Evolutionary conservation across 1,140 invertebrate genomes (phyloP), one percentile per base, ranked within the genome.

Genomic region (Apis dorsata): DNA sequence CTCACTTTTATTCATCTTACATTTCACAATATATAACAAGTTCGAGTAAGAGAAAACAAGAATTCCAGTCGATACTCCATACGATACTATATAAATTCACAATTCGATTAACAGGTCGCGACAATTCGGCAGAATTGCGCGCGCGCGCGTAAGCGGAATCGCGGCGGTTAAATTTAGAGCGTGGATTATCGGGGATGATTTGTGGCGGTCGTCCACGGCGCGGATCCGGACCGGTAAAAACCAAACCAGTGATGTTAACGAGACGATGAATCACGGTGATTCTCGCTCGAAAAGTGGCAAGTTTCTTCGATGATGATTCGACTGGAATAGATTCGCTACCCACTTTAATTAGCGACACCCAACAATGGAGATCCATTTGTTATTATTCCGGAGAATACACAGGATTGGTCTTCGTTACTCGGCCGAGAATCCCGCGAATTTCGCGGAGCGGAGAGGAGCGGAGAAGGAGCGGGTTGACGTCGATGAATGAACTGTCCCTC

Each of bases 101-200:
- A 77, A 87, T 87, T 88, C 74, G 72, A 85, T 71, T 69, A 69
- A 65, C 65, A 70, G 71, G 76, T 86, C 63, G 74, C 63, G 74
- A 80, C 74, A 53, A 87, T 87, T 68, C 74, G 78, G 28, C 69
- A 59, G 55, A 55, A 81, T 73, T 53, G 51, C 51, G 28, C 63
- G 71, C 17, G n/a, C 57, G 68, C 75, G 63, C 59, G 65, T 69
- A 62, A 78, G 71, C 68, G 77, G 85, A 86, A 78, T 79, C 62
- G 15, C 21, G 65, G 86, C 62, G 81, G 86, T 88, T 88, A 88
- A 88, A 88, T 88, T 86, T 88, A 88, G 87, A 84, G 80, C 69
- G 81, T 68, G 63, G 86, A 88, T 88, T 88, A 88, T 88, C 75
- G 87, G 69, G 87, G 84, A 88, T 88, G 87, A 88, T 88, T 88